These are phyloP conservation scores for Notothenia coriiceps DNA, from an alignment of 2,113 vertebrate species.

Conservation along the genomic window DNA sequence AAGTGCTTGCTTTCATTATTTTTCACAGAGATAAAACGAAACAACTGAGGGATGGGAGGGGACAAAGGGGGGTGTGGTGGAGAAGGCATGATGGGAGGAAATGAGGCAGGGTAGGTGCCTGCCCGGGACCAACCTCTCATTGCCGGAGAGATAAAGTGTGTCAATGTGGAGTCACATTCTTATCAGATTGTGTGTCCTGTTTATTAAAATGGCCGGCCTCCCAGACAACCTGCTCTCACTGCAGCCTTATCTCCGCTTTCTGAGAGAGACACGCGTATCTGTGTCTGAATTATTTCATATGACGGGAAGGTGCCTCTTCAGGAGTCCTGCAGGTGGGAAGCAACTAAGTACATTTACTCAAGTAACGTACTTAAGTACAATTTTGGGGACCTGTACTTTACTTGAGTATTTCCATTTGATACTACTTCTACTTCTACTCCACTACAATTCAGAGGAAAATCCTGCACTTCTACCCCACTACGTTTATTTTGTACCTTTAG, in stretches of 20 bases:
- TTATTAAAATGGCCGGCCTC: slow-evolving; percentile 83
- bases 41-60: slow-evolving; percentile 81
- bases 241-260: slow-evolving; percentile 24
- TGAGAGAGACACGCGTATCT: slow-evolving; percentile 40
- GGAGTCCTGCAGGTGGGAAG: neutral
- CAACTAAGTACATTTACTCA: too few species aligned
- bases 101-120: slow-evolving; percentile 62
- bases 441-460: too few species aligned
- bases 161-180: slow-evolving; percentile 83
- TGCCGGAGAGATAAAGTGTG: slow-evolving; percentile 83
- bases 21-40: slow-evolving; percentile 92
- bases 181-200: slow-evolving; percentile 86
- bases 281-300: slow-evolving; percentile 39
- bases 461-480: too few species aligned
- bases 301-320: neutral
- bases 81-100: slow-evolving; percentile 47
- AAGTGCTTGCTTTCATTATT: slow-evolving; percentile 95
- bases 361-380: too few species aligned
- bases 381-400: too few species aligned
- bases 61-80: slow-evolving; percentile 5
- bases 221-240: slow-evolving; percentile 53
- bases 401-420: too few species aligned
- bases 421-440: too few species aligned
- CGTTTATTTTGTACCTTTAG: too few species aligned
- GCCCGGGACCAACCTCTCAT: slow-evolving; percentile 71